A percentile compares a stretch with the other conserved stretches of the same genome.
phyloP scores from a whole-genome alignment of 2,888 invertebrate species.

The Ditylenchus weischeri region DNA sequence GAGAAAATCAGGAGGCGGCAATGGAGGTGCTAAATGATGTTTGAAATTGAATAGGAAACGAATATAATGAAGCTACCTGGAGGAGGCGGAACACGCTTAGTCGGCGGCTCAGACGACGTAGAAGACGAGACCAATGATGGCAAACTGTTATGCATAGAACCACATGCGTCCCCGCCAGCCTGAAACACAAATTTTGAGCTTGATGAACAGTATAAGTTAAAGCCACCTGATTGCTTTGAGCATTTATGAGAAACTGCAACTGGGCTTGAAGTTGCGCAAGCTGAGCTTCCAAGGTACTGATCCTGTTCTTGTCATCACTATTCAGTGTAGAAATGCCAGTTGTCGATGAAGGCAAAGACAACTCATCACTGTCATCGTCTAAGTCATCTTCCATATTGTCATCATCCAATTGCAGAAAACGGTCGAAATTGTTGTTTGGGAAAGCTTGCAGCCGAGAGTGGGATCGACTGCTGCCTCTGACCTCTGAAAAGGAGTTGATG shows the following conservation, averaged over 20 bases:
- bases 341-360: background rate
- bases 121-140: constrained; percentile 1
- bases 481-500: too few species aligned
- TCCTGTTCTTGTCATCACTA: background rate
- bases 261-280: constrained; percentile 6
- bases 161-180: too few species aligned
- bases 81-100: background rate
- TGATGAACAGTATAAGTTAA: background rate
- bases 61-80: background rate
- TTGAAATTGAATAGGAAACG: too few species aligned
- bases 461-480: too few species aligned
- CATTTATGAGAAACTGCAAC: background rate
- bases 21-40: background rate
- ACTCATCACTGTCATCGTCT: constrained; percentile 1
- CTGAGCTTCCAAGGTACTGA: background rate
- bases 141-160: background rate
- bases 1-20: constrained; percentile 1
- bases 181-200: too few species aligned
- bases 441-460: too few species aligned
- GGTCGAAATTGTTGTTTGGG: too few species aligned
- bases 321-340: background rate
- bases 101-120: background rate
- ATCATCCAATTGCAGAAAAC: too few species aligned
- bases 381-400: constrained; percentile 4
- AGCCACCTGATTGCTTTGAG: background rate